Conservation (phyloP, 2,888 invertebrate species). For the Brenthis ino region DNA sequence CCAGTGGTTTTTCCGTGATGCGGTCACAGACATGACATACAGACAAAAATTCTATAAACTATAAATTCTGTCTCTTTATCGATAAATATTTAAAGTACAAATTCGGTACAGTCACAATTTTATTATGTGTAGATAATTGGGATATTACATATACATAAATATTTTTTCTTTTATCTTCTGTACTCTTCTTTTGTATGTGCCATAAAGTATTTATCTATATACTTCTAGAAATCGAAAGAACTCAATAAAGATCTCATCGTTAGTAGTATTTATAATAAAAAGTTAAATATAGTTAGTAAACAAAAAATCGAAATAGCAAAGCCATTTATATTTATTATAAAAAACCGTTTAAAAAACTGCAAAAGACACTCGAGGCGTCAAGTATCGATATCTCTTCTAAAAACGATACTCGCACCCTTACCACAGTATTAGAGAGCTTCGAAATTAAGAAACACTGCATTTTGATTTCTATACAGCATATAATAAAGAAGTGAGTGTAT, state of each 20-base stretch:
- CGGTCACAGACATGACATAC: no score
- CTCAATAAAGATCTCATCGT: background rate
- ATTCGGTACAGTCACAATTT: no score
- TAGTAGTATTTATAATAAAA: constrained; percentile 12
- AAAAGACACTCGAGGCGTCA: constrained; percentile 57
- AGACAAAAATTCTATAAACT: no score
- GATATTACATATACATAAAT: no score
- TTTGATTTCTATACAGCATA: constrained; percentile 21
- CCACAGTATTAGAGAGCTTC: constrained; percentile 20
- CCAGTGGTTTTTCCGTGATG: no score
- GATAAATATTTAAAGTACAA: no score
- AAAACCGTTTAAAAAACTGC: constrained; percentile 53
- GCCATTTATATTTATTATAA: constrained; percentile 27
- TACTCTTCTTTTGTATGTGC: no score
- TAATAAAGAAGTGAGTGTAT: constrained; percentile 27
- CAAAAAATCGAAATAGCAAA: constrained; percentile 5
- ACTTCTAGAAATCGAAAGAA: background rate
- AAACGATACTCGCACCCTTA: constrained; percentile 54
- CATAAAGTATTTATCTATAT: no score
- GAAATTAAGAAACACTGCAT: constrained; percentile 13
- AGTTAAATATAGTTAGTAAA: background rate
- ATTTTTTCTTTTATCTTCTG: no score
- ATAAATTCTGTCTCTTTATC: no score
- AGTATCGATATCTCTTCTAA: constrained; percentile 65
- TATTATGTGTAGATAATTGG: no score